Conservation (phyloP, 2,797 vertebrate species). For the Phataginus tricuspis region DNA sequence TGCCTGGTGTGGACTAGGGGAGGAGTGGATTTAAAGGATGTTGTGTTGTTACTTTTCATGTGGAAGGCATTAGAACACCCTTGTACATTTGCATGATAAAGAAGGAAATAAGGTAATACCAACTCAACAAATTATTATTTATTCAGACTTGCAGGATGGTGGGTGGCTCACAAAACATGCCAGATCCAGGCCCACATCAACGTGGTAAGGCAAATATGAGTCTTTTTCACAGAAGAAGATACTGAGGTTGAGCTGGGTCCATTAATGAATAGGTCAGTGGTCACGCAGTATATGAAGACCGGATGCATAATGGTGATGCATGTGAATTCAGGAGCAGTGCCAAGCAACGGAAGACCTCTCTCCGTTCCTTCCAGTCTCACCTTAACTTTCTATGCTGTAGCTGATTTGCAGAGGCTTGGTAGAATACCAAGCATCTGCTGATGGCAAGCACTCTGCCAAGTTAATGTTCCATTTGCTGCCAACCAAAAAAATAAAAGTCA, state of each 20-base stretch:
- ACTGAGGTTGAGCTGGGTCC: not conserved
- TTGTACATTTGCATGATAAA: not conserved
- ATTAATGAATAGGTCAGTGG: not conserved
- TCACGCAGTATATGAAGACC: not conserved
- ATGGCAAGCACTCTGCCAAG: conserved; percentile 1
- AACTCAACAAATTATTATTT: not conserved
- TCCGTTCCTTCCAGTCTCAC: not conserved
- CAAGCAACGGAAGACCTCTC: not conserved
- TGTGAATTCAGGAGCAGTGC: not conserved
- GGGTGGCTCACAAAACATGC: not conserved
- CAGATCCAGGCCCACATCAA: not conserved
- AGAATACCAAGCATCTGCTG: not conserved
- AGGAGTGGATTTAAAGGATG: not conserved
- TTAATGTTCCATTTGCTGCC: conserved; percentile 42
- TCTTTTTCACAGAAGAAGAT: not conserved
- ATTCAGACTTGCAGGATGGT: not conserved
- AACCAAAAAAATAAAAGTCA: not conserved
- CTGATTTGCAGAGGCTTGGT: not conserved
- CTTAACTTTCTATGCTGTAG: not conserved
- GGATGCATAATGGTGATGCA: not conserved
- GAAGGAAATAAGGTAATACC: not conserved
- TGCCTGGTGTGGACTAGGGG: not conserved
- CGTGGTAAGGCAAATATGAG: not conserved
- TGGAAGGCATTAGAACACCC: not conserved
- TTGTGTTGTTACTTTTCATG: not conserved